Percentiles rank a stretch among this genome's conserved stretches.
phyloP scores from a whole-genome alignment of 2,113 vertebrate genomes.

The Serilophus lunatus region DNA sequence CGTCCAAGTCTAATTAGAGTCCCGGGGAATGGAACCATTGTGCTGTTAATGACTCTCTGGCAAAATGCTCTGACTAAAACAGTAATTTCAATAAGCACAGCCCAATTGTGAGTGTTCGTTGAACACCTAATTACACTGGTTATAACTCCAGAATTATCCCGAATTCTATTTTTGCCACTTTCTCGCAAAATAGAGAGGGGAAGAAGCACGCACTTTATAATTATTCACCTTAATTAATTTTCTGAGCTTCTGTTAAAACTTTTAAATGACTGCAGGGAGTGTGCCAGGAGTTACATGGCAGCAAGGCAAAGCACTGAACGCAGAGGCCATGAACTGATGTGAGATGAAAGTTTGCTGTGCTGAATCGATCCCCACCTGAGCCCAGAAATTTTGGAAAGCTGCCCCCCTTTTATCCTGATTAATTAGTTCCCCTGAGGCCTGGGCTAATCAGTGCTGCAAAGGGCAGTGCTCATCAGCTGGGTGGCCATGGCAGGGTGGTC shows the following conservation, averaged over 20 bases:
- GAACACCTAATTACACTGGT: constrained; percentile 75
- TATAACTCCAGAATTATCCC: constrained; percentile 65
- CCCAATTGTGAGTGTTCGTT: constrained; percentile 65
- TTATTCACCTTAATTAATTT: constrained; percentile 76
- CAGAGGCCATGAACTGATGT: not conserved
- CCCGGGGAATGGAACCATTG: constrained; percentile 62
- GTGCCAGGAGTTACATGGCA: not conserved
- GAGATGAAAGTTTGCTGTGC: constrained; percentile 26
- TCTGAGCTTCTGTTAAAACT: constrained; percentile 47
- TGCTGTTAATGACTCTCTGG: constrained; percentile 75
- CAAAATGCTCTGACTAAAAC: constrained; percentile 71
- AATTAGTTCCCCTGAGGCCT: constrained; percentile 30
- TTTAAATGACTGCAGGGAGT: not conserved
- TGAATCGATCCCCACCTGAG: constrained; percentile 34
- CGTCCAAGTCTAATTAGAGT: constrained; percentile 72
- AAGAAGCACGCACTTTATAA: constrained; percentile 16
- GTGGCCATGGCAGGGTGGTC: not conserved
- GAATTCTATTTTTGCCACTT: constrained; percentile 53
- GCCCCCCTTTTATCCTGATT: constrained; percentile 34
- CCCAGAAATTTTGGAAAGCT: constrained; percentile 27
- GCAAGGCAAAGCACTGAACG: not conserved
- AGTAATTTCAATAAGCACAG: constrained; percentile 74
- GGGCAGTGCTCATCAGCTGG: not conserved
- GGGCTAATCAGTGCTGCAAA: not conserved
- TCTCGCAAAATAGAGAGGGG: constrained; percentile 38